Base-by-base conservation (phyloP, 2,888 invertebrate species). In the Drosophila prolongata region DNA sequence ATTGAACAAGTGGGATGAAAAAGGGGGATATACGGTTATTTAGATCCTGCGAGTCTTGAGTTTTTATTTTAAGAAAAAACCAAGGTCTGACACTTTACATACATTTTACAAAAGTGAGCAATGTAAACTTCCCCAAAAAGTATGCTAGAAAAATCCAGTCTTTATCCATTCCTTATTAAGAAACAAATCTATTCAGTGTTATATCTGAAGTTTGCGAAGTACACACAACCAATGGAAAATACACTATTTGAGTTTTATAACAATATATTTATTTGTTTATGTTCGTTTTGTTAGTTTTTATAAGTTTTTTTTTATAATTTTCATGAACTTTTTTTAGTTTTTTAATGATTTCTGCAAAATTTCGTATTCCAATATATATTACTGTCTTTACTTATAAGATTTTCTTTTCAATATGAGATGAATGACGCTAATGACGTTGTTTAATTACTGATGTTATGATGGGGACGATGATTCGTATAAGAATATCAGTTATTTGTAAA, bases 201-300 rank as follows among this genome's bases (percentile, higher is more conserved):
- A 30, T 30, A 9, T 30, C 30, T 30, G 2, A 6, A 30, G 8
- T 4, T 11, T 30, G 24, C 4, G 24, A 24, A 24, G 24, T 4
- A 24, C 24, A 24, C 24, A 24, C 16, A 24, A 24, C 30, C 8
- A 8, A 30, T 6, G 3, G 6, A 34, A 47, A 10, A 47, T 11
- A 59, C 38, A 44, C 1, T n/a, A 1, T 2, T 53, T 73, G 69
- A 72, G 65, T 83, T 82, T 78, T 86, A 86, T 86, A 82, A 82
- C 86, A 82, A 86, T 86, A 80, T 81, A 76, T 85, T 79, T 85
- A 85, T 81, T 84, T 83, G 59, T 54, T 52, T 38, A 46, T 53
- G 16, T 50, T 55, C 19, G 54, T 40, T 70, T 79, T 61, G 68
- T 56, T 56, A 55, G 35, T 79, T 56, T 53, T 75, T 72, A 34